Base-by-base conservation (phyloP, 2,797 vertebrate species). In the Streptopelia turtur region DNA sequence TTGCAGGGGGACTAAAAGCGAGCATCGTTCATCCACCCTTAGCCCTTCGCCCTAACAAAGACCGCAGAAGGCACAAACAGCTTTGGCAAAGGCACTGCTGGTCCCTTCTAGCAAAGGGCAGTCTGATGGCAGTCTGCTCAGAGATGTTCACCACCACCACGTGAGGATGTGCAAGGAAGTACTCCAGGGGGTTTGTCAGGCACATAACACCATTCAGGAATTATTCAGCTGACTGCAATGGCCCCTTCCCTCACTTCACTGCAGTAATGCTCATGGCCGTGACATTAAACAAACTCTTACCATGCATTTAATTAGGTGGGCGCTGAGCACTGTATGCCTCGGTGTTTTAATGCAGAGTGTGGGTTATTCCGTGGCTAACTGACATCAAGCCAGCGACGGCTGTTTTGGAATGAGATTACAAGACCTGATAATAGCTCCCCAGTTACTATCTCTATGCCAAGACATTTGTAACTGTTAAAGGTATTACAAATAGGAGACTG, bases 281-380 rank as follows among this genome's bases (percentile, higher is more conserved):
- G 92, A 96, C 93, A 89, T 95, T 95, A 90, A 97, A 90, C 90
- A 94, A 95, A 94, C 75, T 90, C 80, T 75, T 64, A 66, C 56
- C 69, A 49, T 85, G 69, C 83, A 89, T 95, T 83, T 94, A 68
- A 96, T 97, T 94, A 94, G 94, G 74, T 87, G 90, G 77, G 41
- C 61, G 60, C 80, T 82, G 80, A 94, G 77, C 87, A 47, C 60
- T 35, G 7, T 35, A 10, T 84, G 70, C 75, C 83, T 92, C 30
- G 9, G 45, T 69, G 77, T 55, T 80, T 70, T 59, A 75, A 35
- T 0, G 0, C 11, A 3, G 49, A 55, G 41, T 33, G 74, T 74
- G 91, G 74, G 41, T 84, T 77, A 77, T 94, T 92, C 83, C 14
- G 0, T 85, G 86, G 90, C 50, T 93, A 71, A 39, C 86, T 94